These are phyloP conservation scores for Neodiprion lecontei DNA, from an alignment of 1,140 invertebrate genomes.

Conservation along the genomic window DNA sequence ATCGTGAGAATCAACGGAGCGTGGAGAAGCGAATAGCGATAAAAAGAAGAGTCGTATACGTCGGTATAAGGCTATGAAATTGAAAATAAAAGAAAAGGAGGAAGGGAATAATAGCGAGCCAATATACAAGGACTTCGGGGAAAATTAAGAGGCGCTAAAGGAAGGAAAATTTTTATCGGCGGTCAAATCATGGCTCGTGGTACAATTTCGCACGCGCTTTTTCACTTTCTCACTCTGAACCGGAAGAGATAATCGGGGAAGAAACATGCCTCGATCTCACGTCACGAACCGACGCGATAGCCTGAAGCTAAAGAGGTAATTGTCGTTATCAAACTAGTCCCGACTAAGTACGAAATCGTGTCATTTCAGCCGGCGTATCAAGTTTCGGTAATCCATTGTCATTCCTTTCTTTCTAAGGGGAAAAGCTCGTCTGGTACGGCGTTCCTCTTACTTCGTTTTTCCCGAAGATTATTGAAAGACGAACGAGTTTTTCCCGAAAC, in stretches of 20 bases:
- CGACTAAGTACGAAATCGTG: constrained; percentile 2
- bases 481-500: too few species aligned
- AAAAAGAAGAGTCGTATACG: neutral
- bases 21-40: constrained; percentile 4
- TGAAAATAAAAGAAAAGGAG: neutral
- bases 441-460: too few species aligned
- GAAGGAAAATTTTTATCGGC: neutral
- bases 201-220: too few species aligned
- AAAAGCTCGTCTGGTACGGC: too few species aligned
- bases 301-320: neutral
- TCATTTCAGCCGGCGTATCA: neutral
- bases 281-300: neutral
- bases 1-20: neutral
- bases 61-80: neutral
- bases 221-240: too few species aligned
- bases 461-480: too few species aligned
- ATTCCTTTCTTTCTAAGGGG: neutral
- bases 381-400: constrained; percentile 7
- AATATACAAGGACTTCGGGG: neutral
- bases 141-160: neutral
- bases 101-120: neutral
- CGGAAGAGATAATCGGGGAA: neutral
- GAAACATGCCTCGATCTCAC: neutral
- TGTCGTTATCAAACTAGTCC: constrained; percentile 2
- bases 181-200: too few species aligned